A percentile compares a stretch with the other conserved stretches of the same genome.
These are phyloP conservation scores for Sphaerophoria taeniata DNA, from an alignment of 2,888 invertebrate genomes.

Conservation along the genomic window DNA sequence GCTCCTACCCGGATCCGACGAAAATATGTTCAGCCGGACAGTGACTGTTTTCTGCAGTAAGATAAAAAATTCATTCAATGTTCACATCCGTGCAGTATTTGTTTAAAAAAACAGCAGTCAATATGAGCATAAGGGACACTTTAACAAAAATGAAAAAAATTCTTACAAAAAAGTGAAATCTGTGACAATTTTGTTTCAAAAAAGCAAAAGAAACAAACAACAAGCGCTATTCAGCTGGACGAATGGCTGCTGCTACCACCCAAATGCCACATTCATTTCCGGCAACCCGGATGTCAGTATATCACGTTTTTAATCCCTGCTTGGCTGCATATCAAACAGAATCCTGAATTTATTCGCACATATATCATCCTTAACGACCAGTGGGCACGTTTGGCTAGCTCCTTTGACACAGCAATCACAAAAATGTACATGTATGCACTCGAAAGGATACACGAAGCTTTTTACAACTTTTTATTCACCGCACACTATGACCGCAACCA, in stretches of 20 bases:
- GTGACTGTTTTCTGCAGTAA: constrained; percentile 38
- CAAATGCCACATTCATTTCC: constrained; percentile 74
- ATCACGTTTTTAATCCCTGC: constrained; percentile 76
- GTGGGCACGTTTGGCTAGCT: constrained; percentile 36
- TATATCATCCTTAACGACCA: constrained; percentile 76
- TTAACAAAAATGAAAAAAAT: constrained; percentile 34
- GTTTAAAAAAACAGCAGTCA: constrained; percentile 51
- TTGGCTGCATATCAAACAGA: constrained; percentile 72
- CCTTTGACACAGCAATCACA: not conserved
- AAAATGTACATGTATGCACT: not conserved
- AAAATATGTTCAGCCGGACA: not conserved
- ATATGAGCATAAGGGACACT: constrained; percentile 18
- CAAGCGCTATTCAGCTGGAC: constrained; percentile 1
- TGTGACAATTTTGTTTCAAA: constrained; percentile 56
- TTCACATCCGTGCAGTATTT: constrained; percentile 71
- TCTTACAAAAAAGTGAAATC: constrained; percentile 40
- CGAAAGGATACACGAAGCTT: not conserved
- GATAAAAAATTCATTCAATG: constrained; percentile 66
- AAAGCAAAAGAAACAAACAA: constrained; percentile 20
- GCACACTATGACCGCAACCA: constrained; percentile 58
- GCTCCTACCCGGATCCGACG: constrained; percentile 3
- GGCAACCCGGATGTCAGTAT: constrained; percentile 74
- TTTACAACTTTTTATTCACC: constrained; percentile 40
- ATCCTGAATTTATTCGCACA: constrained; percentile 76
- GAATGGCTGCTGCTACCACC: constrained; percentile 52